A percentile compares a stretch with the other conserved stretches of the same genome.
Evolutionary conservation across 2,797 vertebrate species (phyloP).

Genomic region (Acanthornis magna): DNA sequence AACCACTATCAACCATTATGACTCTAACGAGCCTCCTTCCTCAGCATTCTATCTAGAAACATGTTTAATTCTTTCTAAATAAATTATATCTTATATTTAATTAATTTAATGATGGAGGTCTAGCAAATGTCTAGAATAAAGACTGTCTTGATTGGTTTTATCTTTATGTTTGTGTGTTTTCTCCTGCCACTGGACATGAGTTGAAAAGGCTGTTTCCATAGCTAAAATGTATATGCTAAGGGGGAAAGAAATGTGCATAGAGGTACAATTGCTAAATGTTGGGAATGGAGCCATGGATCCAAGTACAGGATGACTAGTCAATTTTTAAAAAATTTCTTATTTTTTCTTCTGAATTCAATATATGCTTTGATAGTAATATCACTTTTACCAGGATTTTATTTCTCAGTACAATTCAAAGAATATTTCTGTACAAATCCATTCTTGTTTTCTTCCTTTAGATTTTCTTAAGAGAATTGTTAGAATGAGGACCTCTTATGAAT

Average conservation of each 20-base stretch:
- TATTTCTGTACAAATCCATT: background rate
- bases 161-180: background rate
- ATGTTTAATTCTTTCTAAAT: background rate
- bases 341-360: background rate
- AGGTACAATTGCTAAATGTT: background rate
- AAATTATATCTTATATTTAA: background rate
- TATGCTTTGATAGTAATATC: background rate
- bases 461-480: background rate
- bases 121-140: background rate
- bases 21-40: background rate
- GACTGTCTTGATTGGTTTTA: background rate
- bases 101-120: background rate
- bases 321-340: fast-evolving
- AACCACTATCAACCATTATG: background rate
- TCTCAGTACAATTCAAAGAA: background rate
- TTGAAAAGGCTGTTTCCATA: background rate
- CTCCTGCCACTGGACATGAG: background rate
- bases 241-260: background rate
- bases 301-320: background rate
- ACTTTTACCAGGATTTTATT: background rate
- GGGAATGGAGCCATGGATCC: background rate
- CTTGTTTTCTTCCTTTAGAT: background rate
- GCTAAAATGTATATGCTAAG: background rate
- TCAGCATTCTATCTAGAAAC: background rate
- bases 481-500: background rate